Conservation (phyloP, 2,113 vertebrate genomes). For the Geococcyx californianus region DNA sequence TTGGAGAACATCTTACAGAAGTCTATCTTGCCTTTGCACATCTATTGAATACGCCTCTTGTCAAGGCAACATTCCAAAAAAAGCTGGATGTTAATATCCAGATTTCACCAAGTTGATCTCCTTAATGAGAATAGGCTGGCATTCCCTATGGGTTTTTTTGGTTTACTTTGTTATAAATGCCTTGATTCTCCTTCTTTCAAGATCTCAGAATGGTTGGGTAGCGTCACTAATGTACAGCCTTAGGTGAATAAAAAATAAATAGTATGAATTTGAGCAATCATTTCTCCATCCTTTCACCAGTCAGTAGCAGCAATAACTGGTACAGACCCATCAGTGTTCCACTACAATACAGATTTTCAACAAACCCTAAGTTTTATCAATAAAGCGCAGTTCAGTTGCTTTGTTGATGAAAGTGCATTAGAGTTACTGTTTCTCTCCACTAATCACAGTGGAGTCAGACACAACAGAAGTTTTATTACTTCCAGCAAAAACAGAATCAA, state of each 20-base stretch:
- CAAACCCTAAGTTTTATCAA: slow-evolving; percentile 48
- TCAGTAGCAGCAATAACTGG: slow-evolving; percentile 61
- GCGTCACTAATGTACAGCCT: slow-evolving; percentile 40
- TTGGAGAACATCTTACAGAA: not conserved
- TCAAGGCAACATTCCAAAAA: not conserved
- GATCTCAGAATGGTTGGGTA: not conserved
- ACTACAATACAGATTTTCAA: slow-evolving; percentile 46
- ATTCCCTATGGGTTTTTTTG: not conserved
- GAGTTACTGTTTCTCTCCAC: slow-evolving; percentile 81
- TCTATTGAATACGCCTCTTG: not conserved
- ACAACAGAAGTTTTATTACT: slow-evolving; percentile 55
- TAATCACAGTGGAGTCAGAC: slow-evolving; percentile 57
- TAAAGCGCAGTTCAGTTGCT: slow-evolving; percentile 46
- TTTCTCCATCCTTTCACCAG: slow-evolving; percentile 17
- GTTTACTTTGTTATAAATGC: not conserved
- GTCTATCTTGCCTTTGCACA: not conserved
- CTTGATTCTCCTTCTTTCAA: not conserved
- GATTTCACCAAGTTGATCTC: not conserved
- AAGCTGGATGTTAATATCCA: not conserved
- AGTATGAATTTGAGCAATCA: not conserved
- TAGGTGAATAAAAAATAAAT: slow-evolving; percentile 39
- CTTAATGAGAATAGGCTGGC: not conserved
- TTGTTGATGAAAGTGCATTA: slow-evolving; percentile 67
- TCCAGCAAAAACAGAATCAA: slow-evolving; percentile 88
- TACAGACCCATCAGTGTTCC: slow-evolving; percentile 57